Evolutionary conservation across 2,888 invertebrate species (phyloP).

Genomic region (Acleris holmiana): DNA sequence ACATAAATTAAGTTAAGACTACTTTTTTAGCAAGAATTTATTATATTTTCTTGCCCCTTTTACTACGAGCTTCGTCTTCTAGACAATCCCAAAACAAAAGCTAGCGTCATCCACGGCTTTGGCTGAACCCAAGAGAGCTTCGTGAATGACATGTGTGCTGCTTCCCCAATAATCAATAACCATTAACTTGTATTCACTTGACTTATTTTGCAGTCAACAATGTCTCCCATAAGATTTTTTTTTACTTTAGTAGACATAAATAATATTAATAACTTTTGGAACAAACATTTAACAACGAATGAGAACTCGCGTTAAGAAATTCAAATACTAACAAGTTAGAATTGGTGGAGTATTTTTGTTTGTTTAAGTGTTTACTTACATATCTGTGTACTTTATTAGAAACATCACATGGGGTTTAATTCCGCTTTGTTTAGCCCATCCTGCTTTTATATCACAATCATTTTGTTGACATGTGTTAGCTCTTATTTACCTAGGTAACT

Average conservation of each 20-base stretch:
- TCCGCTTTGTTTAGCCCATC: too few species aligned
- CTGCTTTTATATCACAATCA: too few species aligned
- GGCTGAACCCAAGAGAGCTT: constrained; percentile 2
- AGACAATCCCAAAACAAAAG: background rate
- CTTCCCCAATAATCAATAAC: background rate
- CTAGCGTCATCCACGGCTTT: background rate
- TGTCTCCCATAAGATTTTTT: background rate
- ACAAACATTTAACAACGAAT: constrained; percentile 47
- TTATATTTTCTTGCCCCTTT: constrained; percentile 53
- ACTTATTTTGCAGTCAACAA: background rate
- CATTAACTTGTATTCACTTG: background rate
- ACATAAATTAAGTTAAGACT: constrained; percentile 34
- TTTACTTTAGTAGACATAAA: background rate
- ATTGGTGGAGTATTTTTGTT: background rate
- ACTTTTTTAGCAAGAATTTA: constrained; percentile 51
- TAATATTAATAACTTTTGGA: constrained; percentile 12
- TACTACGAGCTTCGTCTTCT: constrained; percentile 37
- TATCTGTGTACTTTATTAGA: too few species aligned
- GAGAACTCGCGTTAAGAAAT: constrained; percentile 40
- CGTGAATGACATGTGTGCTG: background rate
- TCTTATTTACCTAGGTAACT: too few species aligned
- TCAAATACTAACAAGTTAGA: background rate
- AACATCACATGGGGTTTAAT: too few species aligned
- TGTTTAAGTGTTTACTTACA: too few species aligned
- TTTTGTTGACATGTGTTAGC: too few species aligned